Evolutionary conservation across 2,888 invertebrate species (phyloP).

Genomic region (Caenorhabditis japonica): DNA sequence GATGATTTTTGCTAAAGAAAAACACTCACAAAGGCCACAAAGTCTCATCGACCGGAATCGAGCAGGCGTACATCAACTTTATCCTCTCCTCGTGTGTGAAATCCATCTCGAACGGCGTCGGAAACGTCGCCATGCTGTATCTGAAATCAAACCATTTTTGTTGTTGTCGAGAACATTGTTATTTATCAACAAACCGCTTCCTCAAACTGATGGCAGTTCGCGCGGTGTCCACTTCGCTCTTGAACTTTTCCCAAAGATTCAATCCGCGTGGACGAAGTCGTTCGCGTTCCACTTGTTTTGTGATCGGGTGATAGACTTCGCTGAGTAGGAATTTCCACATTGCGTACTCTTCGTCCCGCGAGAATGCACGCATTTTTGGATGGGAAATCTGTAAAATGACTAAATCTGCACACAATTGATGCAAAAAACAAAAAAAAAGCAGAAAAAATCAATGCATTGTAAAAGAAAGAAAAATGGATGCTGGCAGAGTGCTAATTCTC

Average conservation of each 20-base stretch:
- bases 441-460: too few relatives aligned
- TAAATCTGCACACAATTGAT: too few relatives aligned
- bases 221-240: not conserved
- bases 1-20: not conserved
- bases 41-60: conserved; percentile 6
- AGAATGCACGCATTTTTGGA: conserved; percentile 6
- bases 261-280: conserved; percentile 5
- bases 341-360: not conserved
- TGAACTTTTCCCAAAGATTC: conserved; percentile 15
- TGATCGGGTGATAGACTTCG: conserved; percentile 5
- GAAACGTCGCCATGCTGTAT: conserved; percentile 6
- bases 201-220: conserved; percentile 10
- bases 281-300: conserved; percentile 6
- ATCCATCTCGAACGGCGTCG: conserved; percentile 1
- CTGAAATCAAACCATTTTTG: conserved; percentile 2
- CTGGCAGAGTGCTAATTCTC: too few relatives aligned
- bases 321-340: conserved; percentile 18
- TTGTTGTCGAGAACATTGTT: not conserved
- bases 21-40: not conserved
- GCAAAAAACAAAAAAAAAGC: not conserved
- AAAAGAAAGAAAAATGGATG: too few relatives aligned
- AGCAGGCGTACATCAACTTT: conserved; percentile 8
- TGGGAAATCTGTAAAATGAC: not conserved
- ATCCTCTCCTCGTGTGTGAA: not conserved
- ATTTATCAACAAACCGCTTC: conserved; percentile 1